These are phyloP conservation scores for Aleiodes testaceus DNA, from an alignment of 2,888 invertebrate species.

Conservation along the genomic window DNA sequence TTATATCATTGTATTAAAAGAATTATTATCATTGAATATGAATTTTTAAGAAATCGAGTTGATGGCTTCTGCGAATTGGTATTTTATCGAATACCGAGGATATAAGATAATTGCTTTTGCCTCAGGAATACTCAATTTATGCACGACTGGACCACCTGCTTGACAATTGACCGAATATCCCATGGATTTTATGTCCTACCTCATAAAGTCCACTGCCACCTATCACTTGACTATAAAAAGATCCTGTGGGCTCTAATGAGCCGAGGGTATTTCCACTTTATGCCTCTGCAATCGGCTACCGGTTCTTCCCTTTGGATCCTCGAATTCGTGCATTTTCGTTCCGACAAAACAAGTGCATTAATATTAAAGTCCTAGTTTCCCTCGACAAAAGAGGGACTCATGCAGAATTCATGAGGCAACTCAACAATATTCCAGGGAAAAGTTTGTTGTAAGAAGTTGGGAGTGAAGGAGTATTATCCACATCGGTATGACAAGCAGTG, in stretches of 20 bases:
- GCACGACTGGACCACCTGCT: conserved; percentile 9
- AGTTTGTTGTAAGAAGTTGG: conserved; percentile 38
- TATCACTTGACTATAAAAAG: conserved; percentile 59
- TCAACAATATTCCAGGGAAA: conserved; percentile 19
- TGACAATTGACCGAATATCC: conserved; percentile 40
- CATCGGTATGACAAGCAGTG: conserved; percentile 53
- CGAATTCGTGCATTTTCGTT: too few species aligned
- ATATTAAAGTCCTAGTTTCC: too few species aligned
- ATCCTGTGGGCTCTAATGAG: conserved; percentile 61
- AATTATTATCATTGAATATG: conserved; percentile 8
- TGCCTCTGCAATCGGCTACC: conserved; percentile 61
- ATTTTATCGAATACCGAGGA: too few species aligned
- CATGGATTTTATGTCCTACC: conserved; percentile 52
- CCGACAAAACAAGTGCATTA: too few species aligned
- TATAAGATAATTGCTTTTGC: neutral
- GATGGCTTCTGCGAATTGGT: too few species aligned
- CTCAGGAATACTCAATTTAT: too few species aligned
- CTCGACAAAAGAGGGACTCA: neutral
- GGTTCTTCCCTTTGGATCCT: conserved; percentile 56
- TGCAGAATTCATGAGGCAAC: conserved; percentile 15
- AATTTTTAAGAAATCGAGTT: too few species aligned
- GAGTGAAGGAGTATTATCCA: conserved; percentile 30
- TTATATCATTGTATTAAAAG: neutral
- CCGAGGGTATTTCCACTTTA: conserved; percentile 59
- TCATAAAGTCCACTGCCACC: conserved; percentile 59